A percentile compares a stretch with the other conserved stretches of the same genome.
phyloP scores from a whole-genome alignment of 1,140 invertebrate genomes.

The Helicoverpa zea region DNA sequence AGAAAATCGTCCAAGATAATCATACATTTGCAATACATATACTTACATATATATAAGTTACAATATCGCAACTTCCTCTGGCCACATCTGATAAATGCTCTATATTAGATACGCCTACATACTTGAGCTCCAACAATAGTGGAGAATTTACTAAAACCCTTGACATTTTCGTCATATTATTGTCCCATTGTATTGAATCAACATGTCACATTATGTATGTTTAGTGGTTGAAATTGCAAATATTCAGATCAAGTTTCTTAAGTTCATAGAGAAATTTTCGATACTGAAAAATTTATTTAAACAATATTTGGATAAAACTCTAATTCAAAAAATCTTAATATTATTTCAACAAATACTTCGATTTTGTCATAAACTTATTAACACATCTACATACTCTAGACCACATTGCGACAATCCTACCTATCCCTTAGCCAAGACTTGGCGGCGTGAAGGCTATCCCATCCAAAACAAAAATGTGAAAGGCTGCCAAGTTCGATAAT shows the following conservation, averaged over 20 bases:
- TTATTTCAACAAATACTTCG: neutral
- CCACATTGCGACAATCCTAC: constrained; percentile 24
- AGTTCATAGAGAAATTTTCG: too few species aligned
- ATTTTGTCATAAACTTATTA: neutral
- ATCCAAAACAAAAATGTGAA: too few species aligned
- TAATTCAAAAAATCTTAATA: too few species aligned
- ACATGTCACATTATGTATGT: too few species aligned
- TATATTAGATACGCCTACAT: constrained; percentile 32
- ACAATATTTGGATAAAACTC: too few species aligned
- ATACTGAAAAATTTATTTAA: too few species aligned
- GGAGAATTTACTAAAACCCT: too few species aligned
- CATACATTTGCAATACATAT: neutral
- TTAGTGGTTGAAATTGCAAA: too few species aligned
- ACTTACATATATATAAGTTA: constrained; percentile 3
- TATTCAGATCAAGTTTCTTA: too few species aligned
- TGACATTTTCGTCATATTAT: too few species aligned
- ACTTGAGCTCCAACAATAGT: neutral
- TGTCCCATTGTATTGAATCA: too few species aligned
- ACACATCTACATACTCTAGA: constrained; percentile 8
- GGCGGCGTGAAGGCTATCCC: constrained; percentile 42
- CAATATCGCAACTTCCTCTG: constrained; percentile 10
- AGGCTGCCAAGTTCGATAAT: too few species aligned
- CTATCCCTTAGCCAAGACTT: constrained; percentile 22
- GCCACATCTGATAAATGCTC: constrained; percentile 17
- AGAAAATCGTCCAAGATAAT: constrained; percentile 6